Conservation (phyloP, 2,888 invertebrate species). For the Rambutsinella grinnellia region DNA sequence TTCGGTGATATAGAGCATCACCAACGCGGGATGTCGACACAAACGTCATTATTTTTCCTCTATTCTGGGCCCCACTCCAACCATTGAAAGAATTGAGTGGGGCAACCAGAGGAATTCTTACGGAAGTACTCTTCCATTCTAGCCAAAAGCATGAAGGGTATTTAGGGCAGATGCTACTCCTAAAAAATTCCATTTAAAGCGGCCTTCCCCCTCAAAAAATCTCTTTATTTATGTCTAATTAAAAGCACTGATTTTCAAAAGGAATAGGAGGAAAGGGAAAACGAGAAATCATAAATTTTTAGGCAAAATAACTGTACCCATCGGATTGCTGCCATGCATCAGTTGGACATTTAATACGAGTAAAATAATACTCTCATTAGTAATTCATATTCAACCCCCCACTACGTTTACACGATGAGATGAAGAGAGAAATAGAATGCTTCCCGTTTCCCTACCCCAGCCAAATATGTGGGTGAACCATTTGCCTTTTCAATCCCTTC, state of each 20-base stretch:
- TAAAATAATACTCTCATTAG: slow-evolving; percentile 16
- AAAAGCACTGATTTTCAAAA: not conserved
- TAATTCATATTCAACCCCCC: slow-evolving; percentile 12
- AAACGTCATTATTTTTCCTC: too few relatives aligned
- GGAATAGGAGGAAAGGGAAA: not conserved
- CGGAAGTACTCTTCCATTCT: too few relatives aligned
- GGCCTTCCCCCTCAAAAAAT: too few relatives aligned
- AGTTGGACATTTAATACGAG: too few relatives aligned
- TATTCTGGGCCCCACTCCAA: slow-evolving; percentile 23
- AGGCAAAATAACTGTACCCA: not conserved
- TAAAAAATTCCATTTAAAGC: not conserved
- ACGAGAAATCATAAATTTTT: not conserved
- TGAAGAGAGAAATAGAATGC: slow-evolving; percentile 2
- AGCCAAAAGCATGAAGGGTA: too few relatives aligned
- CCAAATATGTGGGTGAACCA: too few relatives aligned
- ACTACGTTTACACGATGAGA: not conserved
- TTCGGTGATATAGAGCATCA: slow-evolving; percentile 10
- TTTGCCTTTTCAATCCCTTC: too few relatives aligned
- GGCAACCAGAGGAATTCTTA: slow-evolving; percentile 47
- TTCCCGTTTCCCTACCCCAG: not conserved
- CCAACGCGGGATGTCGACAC: slow-evolving; percentile 31
- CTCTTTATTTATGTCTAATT: not conserved
- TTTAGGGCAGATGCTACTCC: too few relatives aligned
- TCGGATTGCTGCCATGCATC: too few relatives aligned
- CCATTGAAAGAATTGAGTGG: slow-evolving; percentile 18